These are phyloP conservation scores for Pluvianellus socialis DNA, from an alignment of 2,113 vertebrate species.

Conservation along the genomic window DNA sequence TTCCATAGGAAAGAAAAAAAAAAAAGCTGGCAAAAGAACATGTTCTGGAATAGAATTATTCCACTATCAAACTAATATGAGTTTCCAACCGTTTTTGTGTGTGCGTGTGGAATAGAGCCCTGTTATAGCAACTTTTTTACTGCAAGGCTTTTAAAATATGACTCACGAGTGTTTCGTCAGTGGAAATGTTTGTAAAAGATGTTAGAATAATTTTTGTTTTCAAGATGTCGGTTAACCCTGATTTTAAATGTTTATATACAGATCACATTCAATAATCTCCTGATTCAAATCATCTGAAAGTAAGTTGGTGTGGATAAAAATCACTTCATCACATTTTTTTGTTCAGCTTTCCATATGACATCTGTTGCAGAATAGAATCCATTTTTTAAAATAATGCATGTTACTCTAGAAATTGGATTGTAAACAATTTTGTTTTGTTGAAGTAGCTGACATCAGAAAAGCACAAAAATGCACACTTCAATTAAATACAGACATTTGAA, in stretches of 20 bases:
- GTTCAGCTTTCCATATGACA: background rate
- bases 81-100: background rate
- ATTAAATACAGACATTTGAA: background rate
- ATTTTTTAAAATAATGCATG: background rate
- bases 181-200: slow-evolving; percentile 15
- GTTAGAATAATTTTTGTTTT: slow-evolving; percentile 6
- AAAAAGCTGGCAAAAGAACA: background rate
- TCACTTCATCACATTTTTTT: background rate
- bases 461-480: background rate
- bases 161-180: slow-evolving; percentile 6
- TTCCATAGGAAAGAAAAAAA: background rate
- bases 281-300: background rate
- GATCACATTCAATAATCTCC: background rate
- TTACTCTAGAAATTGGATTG: background rate
- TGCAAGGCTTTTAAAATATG: slow-evolving; percentile 29
- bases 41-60: slow-evolving; percentile 45
- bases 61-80: slow-evolving; percentile 32
- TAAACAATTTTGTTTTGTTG: background rate
- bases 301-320: background rate
- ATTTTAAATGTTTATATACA: slow-evolving; percentile 4
- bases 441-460: background rate
- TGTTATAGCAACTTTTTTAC: slow-evolving; percentile 48
- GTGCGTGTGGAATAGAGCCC: background rate
- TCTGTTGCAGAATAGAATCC: background rate
- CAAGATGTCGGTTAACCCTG: background rate